Conservation (phyloP, 2,888 invertebrate genomes). For the Lasioglossum leucozonium region DNA sequence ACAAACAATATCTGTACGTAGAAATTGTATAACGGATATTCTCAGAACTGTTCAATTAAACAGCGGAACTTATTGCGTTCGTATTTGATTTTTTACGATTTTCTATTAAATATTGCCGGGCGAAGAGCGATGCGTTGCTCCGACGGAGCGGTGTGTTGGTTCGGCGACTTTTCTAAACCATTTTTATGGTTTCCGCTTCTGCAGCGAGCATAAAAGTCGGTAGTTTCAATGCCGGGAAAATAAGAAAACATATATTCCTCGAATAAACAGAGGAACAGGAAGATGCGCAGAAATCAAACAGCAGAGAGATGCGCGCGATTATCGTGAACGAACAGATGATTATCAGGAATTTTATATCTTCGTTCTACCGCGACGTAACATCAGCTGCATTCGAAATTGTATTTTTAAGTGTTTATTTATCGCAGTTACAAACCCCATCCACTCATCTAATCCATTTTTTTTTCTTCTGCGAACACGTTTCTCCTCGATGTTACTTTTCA, state of each 20-base stretch:
- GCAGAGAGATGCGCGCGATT: not conserved
- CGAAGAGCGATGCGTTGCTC: no score
- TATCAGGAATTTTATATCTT: not conserved
- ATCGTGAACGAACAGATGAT: not conserved
- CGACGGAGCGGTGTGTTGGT: no score
- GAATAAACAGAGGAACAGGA: not conserved
- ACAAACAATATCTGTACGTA: no score
- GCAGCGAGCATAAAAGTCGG: not conserved
- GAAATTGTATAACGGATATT: no score
- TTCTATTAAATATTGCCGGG: no score
- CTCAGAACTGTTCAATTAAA: no score
- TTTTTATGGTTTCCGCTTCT: not conserved
- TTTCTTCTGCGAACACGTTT: no score
- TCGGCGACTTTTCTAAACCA: no score
- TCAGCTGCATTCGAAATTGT: not conserved
- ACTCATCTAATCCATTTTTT: not conserved
- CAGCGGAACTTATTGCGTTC: no score
- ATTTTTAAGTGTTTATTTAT: not conserved
- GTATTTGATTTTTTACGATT: no score
- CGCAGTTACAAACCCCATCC: no score
- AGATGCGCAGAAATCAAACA: not conserved
- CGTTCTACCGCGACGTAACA: not conserved
- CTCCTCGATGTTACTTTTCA: not conserved
- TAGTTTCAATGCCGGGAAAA: not conserved
- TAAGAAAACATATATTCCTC: not conserved